Percentiles rank a stretch among this genome's conserved stretches.
phyloP scores from a whole-genome alignment of 2,888 invertebrate species.

The Eilema depressum region DNA sequence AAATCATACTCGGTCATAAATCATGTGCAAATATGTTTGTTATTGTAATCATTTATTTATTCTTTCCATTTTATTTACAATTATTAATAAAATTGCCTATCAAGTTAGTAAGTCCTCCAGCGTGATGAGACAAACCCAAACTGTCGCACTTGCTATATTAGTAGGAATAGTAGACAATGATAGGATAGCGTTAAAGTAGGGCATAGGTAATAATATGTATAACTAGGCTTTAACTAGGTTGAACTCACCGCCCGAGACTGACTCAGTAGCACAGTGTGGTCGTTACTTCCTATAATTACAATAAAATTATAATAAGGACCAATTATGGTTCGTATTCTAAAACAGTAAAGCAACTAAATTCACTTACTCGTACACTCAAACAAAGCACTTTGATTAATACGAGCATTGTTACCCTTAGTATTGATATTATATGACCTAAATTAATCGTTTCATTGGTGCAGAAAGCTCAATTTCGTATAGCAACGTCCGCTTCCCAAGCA shows the following conservation, averaged over 20 bases:
- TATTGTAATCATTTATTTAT: too few relatives aligned
- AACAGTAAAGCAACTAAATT: neutral
- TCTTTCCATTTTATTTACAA: too few relatives aligned
- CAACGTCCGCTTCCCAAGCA: constrained; percentile 37
- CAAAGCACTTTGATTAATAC: constrained; percentile 44
- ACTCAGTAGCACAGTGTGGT: neutral
- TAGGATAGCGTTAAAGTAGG: too few relatives aligned
- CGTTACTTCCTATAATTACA: neutral
- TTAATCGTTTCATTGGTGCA: constrained; percentile 35
- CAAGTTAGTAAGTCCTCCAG: too few relatives aligned
- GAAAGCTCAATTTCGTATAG: constrained; percentile 40
- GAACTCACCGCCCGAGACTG: neutral
- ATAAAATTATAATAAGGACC: neutral
- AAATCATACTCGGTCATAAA: too few relatives aligned
- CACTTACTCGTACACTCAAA: constrained; percentile 26
- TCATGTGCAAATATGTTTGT: too few relatives aligned
- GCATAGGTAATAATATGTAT: neutral
- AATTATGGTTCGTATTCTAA: neutral
- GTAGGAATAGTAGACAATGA: too few relatives aligned
- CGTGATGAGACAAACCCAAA: too few relatives aligned
- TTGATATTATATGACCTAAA: constrained; percentile 37
- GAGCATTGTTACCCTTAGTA: constrained; percentile 32
- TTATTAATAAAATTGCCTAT: too few relatives aligned
- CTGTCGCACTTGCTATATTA: too few relatives aligned
- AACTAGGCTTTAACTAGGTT: neutral